Conservation (phyloP, 2,797 vertebrate species). For the Chaetodon trifasciatus region DNA sequence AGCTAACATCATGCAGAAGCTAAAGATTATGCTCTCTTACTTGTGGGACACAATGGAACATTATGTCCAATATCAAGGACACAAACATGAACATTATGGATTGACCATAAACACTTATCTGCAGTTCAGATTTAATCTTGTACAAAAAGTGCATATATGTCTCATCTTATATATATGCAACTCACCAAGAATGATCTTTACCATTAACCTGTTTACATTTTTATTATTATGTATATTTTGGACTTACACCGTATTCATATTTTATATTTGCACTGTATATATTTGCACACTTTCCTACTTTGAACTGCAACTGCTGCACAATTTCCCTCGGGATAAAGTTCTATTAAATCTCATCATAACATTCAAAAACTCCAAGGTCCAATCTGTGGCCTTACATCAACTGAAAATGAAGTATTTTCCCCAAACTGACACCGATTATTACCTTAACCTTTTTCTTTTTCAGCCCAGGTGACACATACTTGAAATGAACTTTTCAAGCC, state of each 20-base stretch:
- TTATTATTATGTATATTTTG: not conserved
- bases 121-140: not conserved
- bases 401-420: not conserved
- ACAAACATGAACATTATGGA: not conserved
- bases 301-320: not conserved
- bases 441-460: not conserved
- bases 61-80: not conserved
- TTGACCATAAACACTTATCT: not conserved
- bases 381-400: not conserved
- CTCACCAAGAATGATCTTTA: not conserved
- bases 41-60: not conserved
- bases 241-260: not conserved
- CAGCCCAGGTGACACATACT: not conserved
- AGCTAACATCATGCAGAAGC: too few species aligned
- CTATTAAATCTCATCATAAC: not conserved
- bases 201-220: not conserved
- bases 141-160: not conserved
- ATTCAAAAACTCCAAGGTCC: not conserved
- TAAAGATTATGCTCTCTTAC: too few species aligned
- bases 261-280: not conserved
- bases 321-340: not conserved
- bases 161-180: not conserved
- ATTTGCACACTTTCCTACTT: not conserved
- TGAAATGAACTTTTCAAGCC: constrained; percentile 6
- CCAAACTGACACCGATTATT: constrained; percentile 4